Percentiles rank a stretch among this genome's conserved stretches.
These are phyloP conservation scores for Scomberomorus guttatus DNA, from an alignment of 2,797 vertebrate species.

Conservation along the genomic window DNA sequence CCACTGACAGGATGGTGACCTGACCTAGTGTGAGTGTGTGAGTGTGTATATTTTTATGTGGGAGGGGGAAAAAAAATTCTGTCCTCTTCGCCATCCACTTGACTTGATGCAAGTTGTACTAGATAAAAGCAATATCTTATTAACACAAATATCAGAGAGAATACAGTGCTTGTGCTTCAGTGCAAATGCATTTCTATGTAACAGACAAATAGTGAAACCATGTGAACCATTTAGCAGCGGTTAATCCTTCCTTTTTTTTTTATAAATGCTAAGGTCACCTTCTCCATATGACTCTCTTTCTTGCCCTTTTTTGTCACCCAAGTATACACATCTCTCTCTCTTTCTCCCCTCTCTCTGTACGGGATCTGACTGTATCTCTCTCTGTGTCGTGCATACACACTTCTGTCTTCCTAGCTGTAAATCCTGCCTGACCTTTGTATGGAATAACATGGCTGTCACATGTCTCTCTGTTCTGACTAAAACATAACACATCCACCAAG, in stretches of 20 bases:
- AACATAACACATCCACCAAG: conserved; percentile 48
- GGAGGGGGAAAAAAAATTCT: background rate
- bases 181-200: background rate
- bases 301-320: conserved; percentile 60
- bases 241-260: conserved; percentile 45
- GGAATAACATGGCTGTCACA: conserved; percentile 61
- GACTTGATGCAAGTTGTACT: conserved; percentile 5
- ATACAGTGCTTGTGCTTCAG: background rate
- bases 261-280: conserved; percentile 54
- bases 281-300: conserved; percentile 55
- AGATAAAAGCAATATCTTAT: background rate
- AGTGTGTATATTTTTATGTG: conserved; percentile 1
- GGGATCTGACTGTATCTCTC: conserved; percentile 30
- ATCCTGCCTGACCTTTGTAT: conserved; percentile 75
- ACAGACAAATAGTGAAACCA: conserved; percentile 2
- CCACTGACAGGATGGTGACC: conserved; percentile 62
- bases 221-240: conserved; percentile 29
- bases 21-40: conserved; percentile 37
- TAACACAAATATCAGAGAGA: background rate
- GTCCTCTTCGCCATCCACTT: background rate
- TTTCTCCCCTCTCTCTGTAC: conserved; percentile 2
- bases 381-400: conserved; percentile 32
- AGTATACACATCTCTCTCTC: conserved; percentile 33
- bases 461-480: conserved; percentile 58
- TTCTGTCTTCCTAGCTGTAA: conserved; percentile 61